Conservation (phyloP, 2,113 vertebrate species). For the Ictidomys tridecemlineatus region DNA sequence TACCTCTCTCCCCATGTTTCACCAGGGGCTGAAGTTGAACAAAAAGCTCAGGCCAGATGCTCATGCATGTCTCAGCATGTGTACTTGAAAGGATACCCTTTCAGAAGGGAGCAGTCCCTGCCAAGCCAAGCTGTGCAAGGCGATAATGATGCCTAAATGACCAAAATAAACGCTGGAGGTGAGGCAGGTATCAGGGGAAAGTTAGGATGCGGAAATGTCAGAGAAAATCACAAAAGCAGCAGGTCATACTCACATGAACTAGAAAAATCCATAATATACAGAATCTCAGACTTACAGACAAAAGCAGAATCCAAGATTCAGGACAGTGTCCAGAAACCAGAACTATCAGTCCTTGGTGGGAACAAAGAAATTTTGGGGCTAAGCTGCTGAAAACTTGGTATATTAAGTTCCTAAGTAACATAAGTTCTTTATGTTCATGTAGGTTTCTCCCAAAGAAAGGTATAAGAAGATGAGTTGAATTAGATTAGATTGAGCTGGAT, state of each 20-base stretch:
- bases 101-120: background rate
- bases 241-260: background rate
- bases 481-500: background rate
- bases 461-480: background rate
- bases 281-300: background rate
- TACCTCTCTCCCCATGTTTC: slow-evolving; percentile 45
- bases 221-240: background rate
- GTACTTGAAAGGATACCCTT: slow-evolving; percentile 47
- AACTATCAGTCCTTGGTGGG: background rate
- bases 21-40: slow-evolving; percentile 39
- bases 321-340: background rate
- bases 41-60: slow-evolving; percentile 66
- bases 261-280: background rate
- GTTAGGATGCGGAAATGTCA: background rate
- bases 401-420: background rate
- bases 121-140: background rate
- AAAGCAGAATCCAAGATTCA: background rate
- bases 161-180: slow-evolving; percentile 3
- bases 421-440: slow-evolving; percentile 33
- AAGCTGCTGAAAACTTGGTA: background rate
- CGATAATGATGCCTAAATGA: background rate
- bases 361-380: slow-evolving; percentile 33
- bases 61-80: slow-evolving; percentile 46
- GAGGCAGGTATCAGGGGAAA: background rate
- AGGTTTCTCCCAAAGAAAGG: background rate